Evolutionary conservation across 2,113 vertebrate genomes (phyloP).

Genomic region (Lampris incognitus): DNA sequence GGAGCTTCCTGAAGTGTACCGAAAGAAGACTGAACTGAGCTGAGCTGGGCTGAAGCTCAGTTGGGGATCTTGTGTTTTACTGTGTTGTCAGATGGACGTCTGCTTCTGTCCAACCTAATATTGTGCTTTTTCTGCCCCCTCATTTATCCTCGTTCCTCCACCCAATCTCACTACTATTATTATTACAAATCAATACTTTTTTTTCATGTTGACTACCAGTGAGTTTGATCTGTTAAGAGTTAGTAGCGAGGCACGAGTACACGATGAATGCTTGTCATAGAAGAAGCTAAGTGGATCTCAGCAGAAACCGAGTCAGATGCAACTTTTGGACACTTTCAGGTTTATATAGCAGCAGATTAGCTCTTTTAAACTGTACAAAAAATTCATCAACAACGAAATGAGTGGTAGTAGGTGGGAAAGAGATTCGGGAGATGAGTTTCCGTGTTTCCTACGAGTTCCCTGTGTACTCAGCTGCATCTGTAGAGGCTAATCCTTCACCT

Average conservation of each 20-base stretch:
- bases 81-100: background rate
- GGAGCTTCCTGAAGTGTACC: background rate
- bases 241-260: background rate
- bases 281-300: conserved; percentile 28
- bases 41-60: background rate
- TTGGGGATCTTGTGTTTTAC: too few species aligned
- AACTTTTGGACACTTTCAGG: background rate
- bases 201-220: background rate
- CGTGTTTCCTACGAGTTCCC: conserved; percentile 25
- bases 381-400: background rate
- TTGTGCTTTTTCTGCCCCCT: too few species aligned
- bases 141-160: too few species aligned
- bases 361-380: conserved; percentile 13
- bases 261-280: conserved; percentile 29
- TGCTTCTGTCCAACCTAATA: background rate
- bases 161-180: too few species aligned
- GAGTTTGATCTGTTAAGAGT: conserved; percentile 20
- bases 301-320: conserved; percentile 24
- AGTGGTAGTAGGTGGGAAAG: background rate
- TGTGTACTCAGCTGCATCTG: conserved; percentile 20
- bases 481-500: conserved; percentile 25
- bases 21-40: background rate
- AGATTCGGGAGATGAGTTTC: background rate
- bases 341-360: background rate
- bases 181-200: background rate